Conservation (phyloP, 2,113 vertebrate species). For the Candoia aspera region DNA sequence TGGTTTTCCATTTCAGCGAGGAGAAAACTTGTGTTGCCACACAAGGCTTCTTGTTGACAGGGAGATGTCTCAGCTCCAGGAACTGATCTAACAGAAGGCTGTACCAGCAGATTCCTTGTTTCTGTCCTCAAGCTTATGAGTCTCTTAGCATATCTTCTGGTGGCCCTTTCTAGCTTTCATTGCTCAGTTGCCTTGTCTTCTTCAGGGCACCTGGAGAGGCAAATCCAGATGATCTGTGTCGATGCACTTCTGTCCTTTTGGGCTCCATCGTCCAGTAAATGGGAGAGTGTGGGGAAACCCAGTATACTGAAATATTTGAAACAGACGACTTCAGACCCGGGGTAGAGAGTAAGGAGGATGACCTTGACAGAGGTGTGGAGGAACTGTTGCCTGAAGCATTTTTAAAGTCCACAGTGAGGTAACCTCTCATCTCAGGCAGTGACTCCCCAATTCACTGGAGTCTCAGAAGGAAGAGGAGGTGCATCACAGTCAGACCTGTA, state of each 20-base stretch:
- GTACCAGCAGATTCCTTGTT: neutral
- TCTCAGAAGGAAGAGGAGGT: neutral
- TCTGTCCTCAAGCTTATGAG: neutral
- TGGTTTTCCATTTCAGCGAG: neutral
- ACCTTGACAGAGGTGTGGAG: neutral
- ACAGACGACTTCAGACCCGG: neutral
- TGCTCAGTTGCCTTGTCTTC: neutral
- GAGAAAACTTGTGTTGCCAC: neutral
- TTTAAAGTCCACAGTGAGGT: neutral
- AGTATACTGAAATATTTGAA: neutral
- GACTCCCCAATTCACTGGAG: neutral
- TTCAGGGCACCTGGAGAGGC: neutral
- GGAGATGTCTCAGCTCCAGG: neutral
- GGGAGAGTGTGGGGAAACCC: neutral
- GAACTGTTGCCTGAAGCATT: neutral
- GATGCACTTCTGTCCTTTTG: neutral
- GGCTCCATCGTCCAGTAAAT: neutral
- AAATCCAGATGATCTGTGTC: neutral
- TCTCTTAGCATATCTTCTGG: neutral
- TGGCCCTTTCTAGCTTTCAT: neutral
- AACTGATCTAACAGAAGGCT: neutral
- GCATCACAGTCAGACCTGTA: neutral
- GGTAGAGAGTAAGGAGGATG: neutral
- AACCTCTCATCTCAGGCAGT: neutral
- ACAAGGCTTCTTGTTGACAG: neutral